These are phyloP conservation scores for Hirtodrosophila alboralis DNA, from an alignment of 2,888 invertebrate species.

Conservation along the genomic window DNA sequence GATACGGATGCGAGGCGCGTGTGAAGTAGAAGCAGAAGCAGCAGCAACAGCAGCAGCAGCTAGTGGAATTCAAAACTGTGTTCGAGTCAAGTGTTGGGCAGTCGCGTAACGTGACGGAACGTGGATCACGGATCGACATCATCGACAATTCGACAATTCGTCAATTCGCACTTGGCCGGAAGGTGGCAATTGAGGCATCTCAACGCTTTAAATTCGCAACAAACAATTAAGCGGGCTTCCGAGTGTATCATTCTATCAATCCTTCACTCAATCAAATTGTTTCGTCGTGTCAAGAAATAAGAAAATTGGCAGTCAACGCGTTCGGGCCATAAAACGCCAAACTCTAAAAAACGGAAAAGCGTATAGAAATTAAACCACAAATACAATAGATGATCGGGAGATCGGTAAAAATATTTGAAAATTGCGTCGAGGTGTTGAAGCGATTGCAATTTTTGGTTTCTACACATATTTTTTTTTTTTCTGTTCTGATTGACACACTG, in stretches of 20 bases:
- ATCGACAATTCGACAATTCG: not conserved
- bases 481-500: constrained; percentile 50
- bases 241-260: constrained; percentile 54
- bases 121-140: constrained; percentile 25
- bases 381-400: not conserved
- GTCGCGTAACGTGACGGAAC: constrained; percentile 17
- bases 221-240: constrained; percentile 60
- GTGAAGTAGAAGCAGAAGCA: constrained; percentile 23
- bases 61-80: constrained; percentile 18
- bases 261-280: constrained; percentile 55
- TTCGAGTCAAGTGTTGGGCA: constrained; percentile 26
- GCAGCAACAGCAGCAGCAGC: constrained; percentile 3
- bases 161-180: constrained; percentile 69
- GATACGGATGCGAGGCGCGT: constrained; percentile 64
- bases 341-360: constrained; percentile 29
- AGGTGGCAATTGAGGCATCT: constrained; percentile 80
- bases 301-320: constrained; percentile 59
- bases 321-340: constrained; percentile 56
- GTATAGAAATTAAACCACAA: constrained; percentile 12
- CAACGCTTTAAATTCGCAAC: constrained; percentile 67
- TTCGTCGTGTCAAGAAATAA: constrained; percentile 30
- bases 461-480: constrained; percentile 10
- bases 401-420: constrained; percentile 25
- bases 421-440: constrained; percentile 57
- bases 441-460: constrained; percentile 38